Conservation (phyloP, 2,888 invertebrate species). For the Heteromyza rotundicornis region DNA sequence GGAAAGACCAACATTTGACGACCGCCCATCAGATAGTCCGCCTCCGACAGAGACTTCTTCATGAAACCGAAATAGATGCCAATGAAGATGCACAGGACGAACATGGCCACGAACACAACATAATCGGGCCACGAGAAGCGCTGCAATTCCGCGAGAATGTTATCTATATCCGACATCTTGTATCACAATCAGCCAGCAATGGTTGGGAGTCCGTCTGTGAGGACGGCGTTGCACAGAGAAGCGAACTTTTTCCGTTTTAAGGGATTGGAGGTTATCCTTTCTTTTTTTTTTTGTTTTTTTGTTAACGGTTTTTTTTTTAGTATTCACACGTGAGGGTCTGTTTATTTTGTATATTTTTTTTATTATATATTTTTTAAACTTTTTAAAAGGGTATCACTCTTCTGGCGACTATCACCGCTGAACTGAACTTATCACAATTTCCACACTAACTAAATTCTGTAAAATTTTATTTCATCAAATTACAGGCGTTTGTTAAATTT, state of each 20-base stretch:
- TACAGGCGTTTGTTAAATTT: neutral
- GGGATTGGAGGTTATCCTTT: neutral
- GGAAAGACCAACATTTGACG: constrained; percentile 80
- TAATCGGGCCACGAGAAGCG: constrained; percentile 61
- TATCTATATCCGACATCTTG: constrained; percentile 57
- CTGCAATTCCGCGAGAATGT: constrained; percentile 56
- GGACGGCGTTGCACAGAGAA: neutral
- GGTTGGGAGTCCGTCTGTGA: constrained; percentile 5
- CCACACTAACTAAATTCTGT: constrained; percentile 24
- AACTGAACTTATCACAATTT: constrained; percentile 25
- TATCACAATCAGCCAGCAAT: constrained; percentile 8
- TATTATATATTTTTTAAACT: too few relatives aligned
- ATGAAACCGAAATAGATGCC: constrained; percentile 82
- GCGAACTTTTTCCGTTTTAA: constrained; percentile 15
- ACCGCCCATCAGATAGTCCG: constrained; percentile 81
- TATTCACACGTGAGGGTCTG: neutral
- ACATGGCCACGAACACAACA: constrained; percentile 67
- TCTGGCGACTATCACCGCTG: neutral
- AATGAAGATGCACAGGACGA: constrained; percentile 74
- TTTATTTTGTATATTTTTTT: too few relatives aligned
- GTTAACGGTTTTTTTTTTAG: neutral
- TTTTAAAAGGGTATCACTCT: neutral
- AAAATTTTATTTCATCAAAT: constrained; percentile 12
- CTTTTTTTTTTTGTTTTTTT: too few relatives aligned
- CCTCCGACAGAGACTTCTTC: constrained; percentile 68